phyloP scores from a whole-genome alignment of 2,888 invertebrate genomes.

The Polyommatus icarus region DNA sequence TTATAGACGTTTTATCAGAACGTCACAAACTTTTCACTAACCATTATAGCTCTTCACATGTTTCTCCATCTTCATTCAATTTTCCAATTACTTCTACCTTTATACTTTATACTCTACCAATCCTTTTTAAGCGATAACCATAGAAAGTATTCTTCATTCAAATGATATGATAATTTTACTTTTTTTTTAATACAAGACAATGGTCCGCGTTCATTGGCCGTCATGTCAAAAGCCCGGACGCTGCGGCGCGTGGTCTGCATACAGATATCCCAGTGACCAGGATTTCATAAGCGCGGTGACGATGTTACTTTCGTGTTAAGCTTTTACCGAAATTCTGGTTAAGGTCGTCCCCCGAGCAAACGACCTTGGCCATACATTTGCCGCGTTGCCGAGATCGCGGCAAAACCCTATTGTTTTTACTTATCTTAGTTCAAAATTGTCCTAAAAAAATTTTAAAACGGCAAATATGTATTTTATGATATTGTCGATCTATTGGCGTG shows the following conservation, averaged over 20 bases:
- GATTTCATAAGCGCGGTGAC: constrained; percentile 4
- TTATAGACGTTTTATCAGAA: no score
- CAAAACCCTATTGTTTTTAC: no score
- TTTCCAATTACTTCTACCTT: neutral
- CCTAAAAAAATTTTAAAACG: no score
- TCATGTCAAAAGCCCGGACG: constrained; percentile 39
- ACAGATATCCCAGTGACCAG: constrained; percentile 11
- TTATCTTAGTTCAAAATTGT: no score
- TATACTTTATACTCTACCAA: no score
- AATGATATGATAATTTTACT: constrained; percentile 6
- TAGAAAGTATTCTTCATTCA: neutral
- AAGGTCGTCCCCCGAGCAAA: no score
- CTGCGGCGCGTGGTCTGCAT: constrained; percentile 38
- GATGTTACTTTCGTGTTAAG: neutral
- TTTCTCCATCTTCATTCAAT: neutral
- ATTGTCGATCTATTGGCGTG: no score
- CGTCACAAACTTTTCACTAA: no score
- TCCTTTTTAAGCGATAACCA: neutral
- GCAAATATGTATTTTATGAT: no score
- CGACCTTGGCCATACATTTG: no score
- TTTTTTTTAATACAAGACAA: constrained; percentile 10
- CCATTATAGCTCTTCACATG: no score
- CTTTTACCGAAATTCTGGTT: neutral
- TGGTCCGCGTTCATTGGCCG: constrained; percentile 19
- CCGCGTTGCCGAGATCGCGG: no score